Percentiles rank a stretch among this genome's conserved stretches.
Conservation (phyloP, 1,140 invertebrate genomes). For the Stenopsyche tienmushanensis region DNA sequence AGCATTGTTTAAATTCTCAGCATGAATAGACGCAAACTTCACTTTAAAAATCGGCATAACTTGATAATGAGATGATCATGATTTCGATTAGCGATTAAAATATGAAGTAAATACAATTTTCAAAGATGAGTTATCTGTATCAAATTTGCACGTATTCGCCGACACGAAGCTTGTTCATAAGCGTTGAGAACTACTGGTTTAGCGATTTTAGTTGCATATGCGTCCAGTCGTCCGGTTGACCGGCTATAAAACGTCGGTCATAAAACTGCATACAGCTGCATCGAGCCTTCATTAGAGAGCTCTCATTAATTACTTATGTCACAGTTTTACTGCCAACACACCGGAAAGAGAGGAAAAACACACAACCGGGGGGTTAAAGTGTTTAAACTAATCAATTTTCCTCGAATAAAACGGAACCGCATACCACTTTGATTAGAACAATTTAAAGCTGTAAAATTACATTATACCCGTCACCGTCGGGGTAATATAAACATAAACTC, state of each 20-base stretch:
- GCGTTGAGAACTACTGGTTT: neutral
- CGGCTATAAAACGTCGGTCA: slow-evolving; percentile 19
- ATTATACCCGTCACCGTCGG: too few relatives aligned
- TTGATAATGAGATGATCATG: too few relatives aligned
- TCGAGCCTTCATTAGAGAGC: slow-evolving; percentile 25
- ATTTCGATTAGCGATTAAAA: neutral
- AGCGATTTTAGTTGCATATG: neutral
- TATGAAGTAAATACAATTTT: neutral
- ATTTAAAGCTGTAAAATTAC: neutral
- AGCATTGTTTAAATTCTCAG: too few relatives aligned
- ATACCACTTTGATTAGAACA: neutral
- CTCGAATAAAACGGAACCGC: too few relatives aligned
- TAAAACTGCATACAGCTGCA: slow-evolving; percentile 16
- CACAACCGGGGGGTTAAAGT: too few relatives aligned
- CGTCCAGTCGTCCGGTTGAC: slow-evolving; percentile 12
- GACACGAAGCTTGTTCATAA: neutral
- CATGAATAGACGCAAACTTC: too few relatives aligned
- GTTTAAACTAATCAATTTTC: neutral
- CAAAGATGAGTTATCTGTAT: neutral
- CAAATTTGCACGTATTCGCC: neutral
- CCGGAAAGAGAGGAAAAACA: slow-evolving; percentile 3
- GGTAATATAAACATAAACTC: too few relatives aligned
- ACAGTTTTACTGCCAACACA: slow-evolving; percentile 3
- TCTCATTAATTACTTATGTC: slow-evolving; percentile 32
- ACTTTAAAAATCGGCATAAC: too few relatives aligned